Base-by-base conservation (phyloP, 2,113 vertebrate species). In the Sardina pilchardus region DNA sequence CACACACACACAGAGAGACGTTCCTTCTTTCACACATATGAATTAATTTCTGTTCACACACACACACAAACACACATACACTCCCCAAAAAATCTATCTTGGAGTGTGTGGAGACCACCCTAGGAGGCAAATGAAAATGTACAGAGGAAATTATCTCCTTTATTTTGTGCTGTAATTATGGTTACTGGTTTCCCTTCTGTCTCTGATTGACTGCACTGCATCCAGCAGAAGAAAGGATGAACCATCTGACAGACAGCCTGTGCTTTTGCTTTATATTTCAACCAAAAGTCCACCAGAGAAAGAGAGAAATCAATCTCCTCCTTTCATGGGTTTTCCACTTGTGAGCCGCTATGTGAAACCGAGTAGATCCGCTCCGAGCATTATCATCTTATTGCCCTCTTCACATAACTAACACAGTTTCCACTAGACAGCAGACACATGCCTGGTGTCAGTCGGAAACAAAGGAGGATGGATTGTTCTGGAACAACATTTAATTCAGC, bases 131-230 rank as follows among this genome's bases (percentile, higher is more conserved):
- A 92, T 91, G 88, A 92, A 93, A 91, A 93, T 91, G 90, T 91
- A 88, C 91, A 93, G 88, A 93, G 91, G 89, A 91, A 88, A 85
- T 36, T 89, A 87, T 92, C 86, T 88, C 90, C 90, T 84, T 53
- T 59, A 83, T 87, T 56, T 81, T 80, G 87, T 53, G 87, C 90
- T 90, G 39, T 92, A 94, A 95, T 94, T 94, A 94, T 81, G 88
- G 90, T 90, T 85, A 87, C 88, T 90, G 85, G 87, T 90, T 87
- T 84, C 93, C 91, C 92, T 93, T 80, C 92, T 92, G 82, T 88
- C 94, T 95, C 94, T 89, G 92, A 91, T 89, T 83, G 89, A 90
- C 93, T 94, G 91, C 87, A 87, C 92, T 94, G 89, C 92, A 93
- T 36, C 16, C 30, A 34, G 10, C 26, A 17, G 34, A 36, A 16